A percentile compares a stretch with the other conserved stretches of the same genome.
Evolutionary conservation across 2,797 vertebrate genomes (phyloP).

Genomic region (Channa striata): DNA sequence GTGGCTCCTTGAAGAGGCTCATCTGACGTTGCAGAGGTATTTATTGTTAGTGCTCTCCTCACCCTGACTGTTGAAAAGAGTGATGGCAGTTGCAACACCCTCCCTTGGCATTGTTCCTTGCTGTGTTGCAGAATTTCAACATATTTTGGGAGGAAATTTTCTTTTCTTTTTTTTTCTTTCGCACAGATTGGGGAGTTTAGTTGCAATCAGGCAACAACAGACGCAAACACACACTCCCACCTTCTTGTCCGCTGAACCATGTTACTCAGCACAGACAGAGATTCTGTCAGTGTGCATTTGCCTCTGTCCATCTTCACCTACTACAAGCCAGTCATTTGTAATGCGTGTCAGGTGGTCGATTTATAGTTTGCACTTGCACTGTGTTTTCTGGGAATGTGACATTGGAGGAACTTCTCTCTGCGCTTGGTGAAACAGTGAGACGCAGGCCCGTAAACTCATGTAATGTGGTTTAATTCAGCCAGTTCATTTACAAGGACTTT

Average conservation of each 20-base stretch:
- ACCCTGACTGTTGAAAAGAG: conserved; percentile 63
- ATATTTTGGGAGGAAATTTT: conserved; percentile 54
- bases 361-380: conserved; percentile 74
- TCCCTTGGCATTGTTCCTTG: conserved; percentile 58
- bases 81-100: conserved; percentile 65
- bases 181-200: conserved; percentile 45
- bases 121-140: conserved; percentile 56
- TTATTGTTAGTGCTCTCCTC: conserved; percentile 70
- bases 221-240: conserved; percentile 27
- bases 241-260: conserved; percentile 56
- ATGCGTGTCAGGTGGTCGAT: conserved; percentile 76
- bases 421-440: conserved; percentile 45
- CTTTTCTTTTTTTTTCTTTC: conserved; percentile 21
- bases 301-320: conserved; percentile 77
- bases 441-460: conserved; percentile 68
- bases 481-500: conserved; percentile 73
- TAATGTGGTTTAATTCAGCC: conserved; percentile 66
- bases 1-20: conserved; percentile 75
- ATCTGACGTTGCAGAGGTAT: conserved; percentile 74
- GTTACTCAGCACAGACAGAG: conserved; percentile 50
- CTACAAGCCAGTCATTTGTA: conserved; percentile 73
- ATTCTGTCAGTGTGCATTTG: conserved; percentile 72
- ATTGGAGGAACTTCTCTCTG: conserved; percentile 54
- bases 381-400: conserved; percentile 73
- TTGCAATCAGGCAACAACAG: conserved; percentile 45